Evolutionary conservation across 2,797 vertebrate genomes (phyloP).

Genomic region (Scyliorhinus canicula): DNA sequence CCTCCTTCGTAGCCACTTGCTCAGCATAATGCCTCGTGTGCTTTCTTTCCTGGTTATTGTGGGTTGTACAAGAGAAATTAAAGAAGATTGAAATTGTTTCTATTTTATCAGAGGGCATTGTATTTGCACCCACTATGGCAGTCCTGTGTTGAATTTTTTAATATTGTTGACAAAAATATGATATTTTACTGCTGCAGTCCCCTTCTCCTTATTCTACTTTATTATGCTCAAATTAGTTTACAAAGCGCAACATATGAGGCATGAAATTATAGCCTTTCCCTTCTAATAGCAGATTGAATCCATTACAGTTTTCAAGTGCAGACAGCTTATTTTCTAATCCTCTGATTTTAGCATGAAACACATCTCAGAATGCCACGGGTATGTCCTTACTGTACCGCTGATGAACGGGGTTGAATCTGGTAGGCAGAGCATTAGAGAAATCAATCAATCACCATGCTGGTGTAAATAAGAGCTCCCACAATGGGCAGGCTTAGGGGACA

Average conservation of each 20-base stretch:
- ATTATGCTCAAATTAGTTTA: constrained; percentile 38
- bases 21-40: no score
- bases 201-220: background rate
- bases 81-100: background rate
- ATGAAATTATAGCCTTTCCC: constrained; percentile 33
- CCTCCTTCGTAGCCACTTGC: no score
- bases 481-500: background rate
- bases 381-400: background rate
- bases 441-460: background rate
- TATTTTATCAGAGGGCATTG: background rate
- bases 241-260: background rate
- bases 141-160: background rate
- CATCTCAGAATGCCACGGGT: background rate
- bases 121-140: background rate
- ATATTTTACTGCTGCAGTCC: constrained; percentile 3
- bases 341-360: constrained; percentile 13
- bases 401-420: background rate
- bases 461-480: background rate
- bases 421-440: background rate
- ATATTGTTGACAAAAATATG: background rate
- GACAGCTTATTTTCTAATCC: constrained; percentile 24
- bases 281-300: constrained; percentile 25
- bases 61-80: background rate
- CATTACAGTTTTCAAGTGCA: background rate
- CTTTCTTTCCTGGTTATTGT: background rate